A percentile compares a stretch with the other conserved stretches of the same genome.
phyloP scores from a whole-genome alignment of 1,140 invertebrate genomes.

The Drosophila grimshawi region DNA sequence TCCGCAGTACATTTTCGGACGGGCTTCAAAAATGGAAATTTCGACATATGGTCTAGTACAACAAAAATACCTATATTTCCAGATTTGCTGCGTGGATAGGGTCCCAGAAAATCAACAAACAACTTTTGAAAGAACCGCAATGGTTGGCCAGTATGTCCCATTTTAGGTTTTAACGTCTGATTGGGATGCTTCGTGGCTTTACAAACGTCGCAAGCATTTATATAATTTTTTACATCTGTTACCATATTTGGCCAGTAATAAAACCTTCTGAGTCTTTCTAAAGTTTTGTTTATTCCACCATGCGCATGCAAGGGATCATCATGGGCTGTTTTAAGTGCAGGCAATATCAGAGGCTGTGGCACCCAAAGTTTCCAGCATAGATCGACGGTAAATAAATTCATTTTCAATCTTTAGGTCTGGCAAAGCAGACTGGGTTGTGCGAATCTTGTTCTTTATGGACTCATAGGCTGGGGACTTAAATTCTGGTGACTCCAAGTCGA shows the following conservation, averaged over 20 bases:
- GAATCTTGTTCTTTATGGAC: too few relatives aligned
- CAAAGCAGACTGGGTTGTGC: too few relatives aligned
- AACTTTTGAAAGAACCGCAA: constrained; percentile 33
- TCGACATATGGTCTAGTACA: constrained; percentile 33
- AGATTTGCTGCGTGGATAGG: constrained; percentile 27
- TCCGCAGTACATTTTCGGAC: constrained; percentile 35
- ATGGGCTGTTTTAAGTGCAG: not conserved
- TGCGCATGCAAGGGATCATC: constrained; percentile 12
- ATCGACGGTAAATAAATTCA: too few relatives aligned
- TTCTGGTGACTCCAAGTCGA: too few relatives aligned
- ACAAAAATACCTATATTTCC: constrained; percentile 38
- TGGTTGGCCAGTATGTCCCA: not conserved
- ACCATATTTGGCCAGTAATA: constrained; percentile 21
- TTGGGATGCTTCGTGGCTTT: constrained; percentile 30
- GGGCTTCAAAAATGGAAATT: constrained; percentile 45
- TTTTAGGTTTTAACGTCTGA: not conserved
- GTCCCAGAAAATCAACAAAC: constrained; percentile 35
- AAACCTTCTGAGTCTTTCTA: not conserved
- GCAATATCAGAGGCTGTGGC: not conserved
- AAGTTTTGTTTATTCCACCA: constrained; percentile 24
- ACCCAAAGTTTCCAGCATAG: constrained; percentile 24
- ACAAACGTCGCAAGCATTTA: constrained; percentile 4
- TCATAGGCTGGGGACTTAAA: too few relatives aligned
- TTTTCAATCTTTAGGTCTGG: too few relatives aligned
- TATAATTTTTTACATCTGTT: not conserved